Evolutionary conservation across 2,888 invertebrate genomes (phyloP).

Genomic region (Strigamia transsilvanica): DNA sequence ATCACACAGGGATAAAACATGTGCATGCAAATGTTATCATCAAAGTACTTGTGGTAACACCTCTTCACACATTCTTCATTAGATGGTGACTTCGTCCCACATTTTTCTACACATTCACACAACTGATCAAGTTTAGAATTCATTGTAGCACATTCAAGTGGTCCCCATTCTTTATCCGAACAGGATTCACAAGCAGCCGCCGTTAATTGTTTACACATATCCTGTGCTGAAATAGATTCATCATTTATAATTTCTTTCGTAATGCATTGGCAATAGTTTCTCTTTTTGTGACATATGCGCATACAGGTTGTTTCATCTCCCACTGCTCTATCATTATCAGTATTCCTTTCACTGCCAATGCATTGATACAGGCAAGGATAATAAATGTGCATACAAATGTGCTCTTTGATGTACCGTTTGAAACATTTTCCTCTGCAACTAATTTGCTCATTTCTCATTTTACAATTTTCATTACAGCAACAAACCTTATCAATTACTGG

Average conservation of each 20-base stretch:
- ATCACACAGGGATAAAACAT: neutral
- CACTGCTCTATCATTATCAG: too few relatives aligned
- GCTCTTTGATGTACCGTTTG: neutral
- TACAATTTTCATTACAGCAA: neutral
- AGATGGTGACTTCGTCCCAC: neutral
- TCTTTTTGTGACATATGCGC: neutral
- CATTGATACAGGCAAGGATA: neutral
- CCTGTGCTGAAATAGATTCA: neutral
- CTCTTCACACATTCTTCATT: neutral
- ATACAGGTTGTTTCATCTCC: too few relatives aligned
- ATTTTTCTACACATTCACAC: neutral
- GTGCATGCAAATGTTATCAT: neutral
- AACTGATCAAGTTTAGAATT: neutral
- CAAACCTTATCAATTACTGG: neutral
- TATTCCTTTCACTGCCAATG: neutral
- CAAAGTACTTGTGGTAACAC: neutral
- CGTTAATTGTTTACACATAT: neutral
- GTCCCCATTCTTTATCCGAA: neutral
- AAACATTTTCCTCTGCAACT: neutral
- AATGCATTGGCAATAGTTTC: neutral
- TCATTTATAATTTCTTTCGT: neutral
- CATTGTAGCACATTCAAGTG: neutral
- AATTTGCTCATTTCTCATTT: too few relatives aligned
- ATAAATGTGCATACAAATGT: neutral
- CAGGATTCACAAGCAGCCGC: neutral